A percentile compares a stretch with the other conserved stretches of the same genome.
These are phyloP conservation scores for Leucophenga varia DNA, from an alignment of 1,140 invertebrate genomes.

Conservation along the genomic window DNA sequence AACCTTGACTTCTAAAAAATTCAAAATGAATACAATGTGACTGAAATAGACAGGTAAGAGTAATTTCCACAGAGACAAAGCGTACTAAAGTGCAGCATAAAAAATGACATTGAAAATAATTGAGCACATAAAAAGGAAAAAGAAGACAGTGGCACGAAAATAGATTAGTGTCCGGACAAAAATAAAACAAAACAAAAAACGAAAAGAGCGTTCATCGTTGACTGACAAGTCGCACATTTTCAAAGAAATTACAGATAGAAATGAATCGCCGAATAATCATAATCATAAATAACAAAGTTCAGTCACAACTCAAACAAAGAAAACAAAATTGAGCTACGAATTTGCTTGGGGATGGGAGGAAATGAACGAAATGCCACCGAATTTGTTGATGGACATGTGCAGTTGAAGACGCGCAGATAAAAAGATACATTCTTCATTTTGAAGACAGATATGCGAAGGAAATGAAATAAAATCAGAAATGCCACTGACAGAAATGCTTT, in stretches of 20 bases:
- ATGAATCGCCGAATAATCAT: slow-evolving; percentile 18
- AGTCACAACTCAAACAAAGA: slow-evolving; percentile 21
- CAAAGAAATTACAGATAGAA: slow-evolving; percentile 50
- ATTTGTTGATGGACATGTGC: slow-evolving; percentile 28
- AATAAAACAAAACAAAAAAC: no score
- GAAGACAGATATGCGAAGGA: slow-evolving; percentile 8
- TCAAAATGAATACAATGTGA: no score
- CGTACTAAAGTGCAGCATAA: slow-evolving; percentile 51
- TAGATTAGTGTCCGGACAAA: no score
- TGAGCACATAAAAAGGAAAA: slow-evolving; percentile 23
- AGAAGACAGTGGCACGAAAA: slow-evolving; percentile 24
- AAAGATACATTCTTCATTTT: no score
- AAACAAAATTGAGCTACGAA: no score
- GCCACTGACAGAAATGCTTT: no score
- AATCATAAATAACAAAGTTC: slow-evolving; percentile 39
- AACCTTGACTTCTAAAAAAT: no score
- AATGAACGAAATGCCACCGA: slow-evolving; percentile 4
- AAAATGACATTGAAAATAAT: slow-evolving; percentile 50
- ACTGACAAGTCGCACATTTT: slow-evolving; percentile 52
- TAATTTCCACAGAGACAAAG: no score
- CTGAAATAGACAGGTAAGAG: no score
- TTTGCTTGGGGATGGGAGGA: no score
- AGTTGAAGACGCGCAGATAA: neutral
- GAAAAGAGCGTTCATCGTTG: no score
- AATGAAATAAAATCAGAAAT: slow-evolving; percentile 45